Conservation (phyloP, 2,888 invertebrate genomes). For the Tribolium freemani region DNA sequence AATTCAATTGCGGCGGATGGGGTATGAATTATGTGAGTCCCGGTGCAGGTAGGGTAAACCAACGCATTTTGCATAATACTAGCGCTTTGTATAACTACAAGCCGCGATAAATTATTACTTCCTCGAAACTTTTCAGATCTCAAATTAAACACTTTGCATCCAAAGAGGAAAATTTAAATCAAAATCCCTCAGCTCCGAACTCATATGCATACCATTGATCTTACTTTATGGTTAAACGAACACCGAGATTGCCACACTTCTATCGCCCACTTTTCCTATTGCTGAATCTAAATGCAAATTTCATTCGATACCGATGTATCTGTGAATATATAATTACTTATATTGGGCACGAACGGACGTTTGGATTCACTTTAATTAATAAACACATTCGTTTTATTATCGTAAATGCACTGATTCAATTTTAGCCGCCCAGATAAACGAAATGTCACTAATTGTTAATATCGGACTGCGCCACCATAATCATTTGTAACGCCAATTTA, state of each 20-base stretch:
- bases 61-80: slow-evolving; percentile 54
- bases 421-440: slow-evolving; percentile 2
- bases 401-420: slow-evolving; percentile 27
- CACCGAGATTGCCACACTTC: slow-evolving; percentile 55
- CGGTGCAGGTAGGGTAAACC: slow-evolving; percentile 45
- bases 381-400: slow-evolving; percentile 28
- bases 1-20: slow-evolving; percentile 31
- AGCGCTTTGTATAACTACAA: slow-evolving; percentile 51
- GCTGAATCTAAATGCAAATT: slow-evolving; percentile 58
- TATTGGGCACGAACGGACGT: slow-evolving; percentile 3
- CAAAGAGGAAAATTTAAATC: slow-evolving; percentile 53
- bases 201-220: slow-evolving; percentile 64
- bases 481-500: background rate
- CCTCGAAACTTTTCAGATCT: slow-evolving; percentile 55
- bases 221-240: slow-evolving; percentile 59
- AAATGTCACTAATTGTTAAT: slow-evolving; percentile 9
- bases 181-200: slow-evolving; percentile 50
- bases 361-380: slow-evolving; percentile 19
- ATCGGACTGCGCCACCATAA: background rate
- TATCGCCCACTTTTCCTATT: slow-evolving; percentile 53
- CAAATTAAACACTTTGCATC: slow-evolving; percentile 57
- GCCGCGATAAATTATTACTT: slow-evolving; percentile 53
- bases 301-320: slow-evolving; percentile 38
- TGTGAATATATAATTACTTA: slow-evolving; percentile 28
- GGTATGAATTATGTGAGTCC: slow-evolving; percentile 42